Base-by-base conservation (phyloP, 2,888 invertebrate genomes). In the Chloromyia formosa region DNA sequence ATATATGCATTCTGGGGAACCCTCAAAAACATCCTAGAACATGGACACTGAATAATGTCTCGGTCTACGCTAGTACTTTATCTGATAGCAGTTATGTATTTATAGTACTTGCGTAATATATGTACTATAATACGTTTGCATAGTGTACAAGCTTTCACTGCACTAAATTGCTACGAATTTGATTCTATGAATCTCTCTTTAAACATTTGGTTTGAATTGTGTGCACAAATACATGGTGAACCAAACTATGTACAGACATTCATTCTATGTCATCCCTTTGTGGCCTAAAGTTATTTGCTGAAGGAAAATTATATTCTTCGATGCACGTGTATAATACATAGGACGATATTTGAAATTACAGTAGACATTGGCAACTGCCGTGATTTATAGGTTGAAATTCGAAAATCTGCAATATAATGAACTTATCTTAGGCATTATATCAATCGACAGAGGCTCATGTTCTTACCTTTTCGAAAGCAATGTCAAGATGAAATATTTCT, bases 11-110 rank as follows among this genome's bases (percentile, higher is more conserved):
- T 69, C 56, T 69, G 35, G n/a, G n/a, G 56, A 54, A 35, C 27
- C 27, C 69, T 56, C 54, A 53, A 72, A 76, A 72, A 74, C 72
- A 69, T 74, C 62, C 69, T 53, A 49, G 22, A 62, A 64, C 74
- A 75, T 73, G 73, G 68, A 73, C 73, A 68, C 66, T 75, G 73
- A 75, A 58, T 75, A 66, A 75, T 75, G 75, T 68, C 58, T 61
- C 64, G n/a, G n/a, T 75, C 61, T 69, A 73, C 73, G 68, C 75
- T 64, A 73, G 73, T 75, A 68, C 74, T 71, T 75, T 75, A 75
- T 75, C 75, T 74, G 75, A 75, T 75, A 75, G 71, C 74, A 56
- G 74, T 75, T 74, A 75, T 75, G 74, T 75, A 74, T 75, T 75
- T 74, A 75, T 75, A 71, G 75, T 74, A 74, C 75, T 75, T 74